phyloP scores from a whole-genome alignment of 2,888 invertebrate genomes.

The Dryomyza anilis region DNA sequence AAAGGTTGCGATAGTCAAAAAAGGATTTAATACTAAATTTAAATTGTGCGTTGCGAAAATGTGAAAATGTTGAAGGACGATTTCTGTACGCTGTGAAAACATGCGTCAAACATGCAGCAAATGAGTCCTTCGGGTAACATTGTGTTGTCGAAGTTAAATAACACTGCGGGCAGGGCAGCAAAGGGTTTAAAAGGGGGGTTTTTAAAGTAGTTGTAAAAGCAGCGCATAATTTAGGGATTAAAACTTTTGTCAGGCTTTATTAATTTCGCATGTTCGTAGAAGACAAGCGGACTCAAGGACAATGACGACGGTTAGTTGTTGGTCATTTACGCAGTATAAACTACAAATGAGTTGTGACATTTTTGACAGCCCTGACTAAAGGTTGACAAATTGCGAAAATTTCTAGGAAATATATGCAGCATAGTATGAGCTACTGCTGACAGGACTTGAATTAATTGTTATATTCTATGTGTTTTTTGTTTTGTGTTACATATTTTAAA shows the following conservation, averaged over 20 bases:
- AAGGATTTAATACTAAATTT: no score
- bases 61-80: no score
- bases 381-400: background rate
- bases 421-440: background rate
- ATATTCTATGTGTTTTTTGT: background rate
- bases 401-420: background rate
- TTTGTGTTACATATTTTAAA: background rate
- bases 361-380: background rate
- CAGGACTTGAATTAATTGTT: background rate
- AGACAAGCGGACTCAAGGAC: background rate
- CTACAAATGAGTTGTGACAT: conserved; percentile 4
- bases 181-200: no score
- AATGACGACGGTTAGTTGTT: background rate
- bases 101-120: no score
- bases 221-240: no score
- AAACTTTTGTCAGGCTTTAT: conserved; percentile 4
- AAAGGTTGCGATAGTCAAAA: no score
- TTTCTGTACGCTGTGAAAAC: no score
- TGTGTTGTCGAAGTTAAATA: no score
- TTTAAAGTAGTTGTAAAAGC: no score
- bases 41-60: no score
- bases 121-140: no score
- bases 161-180: no score
- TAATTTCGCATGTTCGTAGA: background rate
- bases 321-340: background rate